Conservation (phyloP, 2,113 vertebrate genomes). For the Leptocoma aspasia region DNA sequence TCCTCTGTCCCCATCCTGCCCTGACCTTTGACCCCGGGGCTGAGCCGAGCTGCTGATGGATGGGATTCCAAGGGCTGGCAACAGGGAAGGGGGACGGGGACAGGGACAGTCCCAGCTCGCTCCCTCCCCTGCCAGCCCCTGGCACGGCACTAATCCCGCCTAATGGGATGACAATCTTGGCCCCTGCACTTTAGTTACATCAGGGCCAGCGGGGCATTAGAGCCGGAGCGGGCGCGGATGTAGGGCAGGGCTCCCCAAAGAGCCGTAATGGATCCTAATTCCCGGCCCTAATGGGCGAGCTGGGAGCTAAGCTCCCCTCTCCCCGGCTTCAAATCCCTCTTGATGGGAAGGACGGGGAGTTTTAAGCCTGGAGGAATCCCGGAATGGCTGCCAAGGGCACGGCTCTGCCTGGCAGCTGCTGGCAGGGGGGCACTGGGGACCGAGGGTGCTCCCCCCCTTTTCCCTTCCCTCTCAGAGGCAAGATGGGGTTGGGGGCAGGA, state of each 20-base stretch:
- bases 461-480: not conserved
- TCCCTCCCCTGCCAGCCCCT: not conserved
- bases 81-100: not conserved
- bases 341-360: conserved; percentile 35
- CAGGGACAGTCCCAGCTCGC: not conserved
- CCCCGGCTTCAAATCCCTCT: conserved; percentile 53
- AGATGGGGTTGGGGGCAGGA: not conserved
- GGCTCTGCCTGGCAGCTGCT: not conserved
- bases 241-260: not conserved
- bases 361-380: conserved; percentile 41
- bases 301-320: not conserved
- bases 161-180: conserved; percentile 64
- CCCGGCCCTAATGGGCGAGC: not conserved
- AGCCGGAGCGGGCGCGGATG: not conserved
- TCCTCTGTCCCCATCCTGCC: not conserved
- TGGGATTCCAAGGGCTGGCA: not conserved
- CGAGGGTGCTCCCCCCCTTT: not conserved
- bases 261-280: conserved; percentile 40
- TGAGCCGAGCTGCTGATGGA: not conserved
- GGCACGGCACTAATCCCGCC: conserved; percentile 51
- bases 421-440: not conserved
- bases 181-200: conserved; percentile 63
- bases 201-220: not conserved
- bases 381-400: conserved; percentile 4
- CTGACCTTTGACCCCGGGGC: rapidly evolving